Evolutionary conservation across 2,113 vertebrate species (phyloP), one percentile per base, ranked within the genome.

Genomic region (Heliornis fulica): DNA sequence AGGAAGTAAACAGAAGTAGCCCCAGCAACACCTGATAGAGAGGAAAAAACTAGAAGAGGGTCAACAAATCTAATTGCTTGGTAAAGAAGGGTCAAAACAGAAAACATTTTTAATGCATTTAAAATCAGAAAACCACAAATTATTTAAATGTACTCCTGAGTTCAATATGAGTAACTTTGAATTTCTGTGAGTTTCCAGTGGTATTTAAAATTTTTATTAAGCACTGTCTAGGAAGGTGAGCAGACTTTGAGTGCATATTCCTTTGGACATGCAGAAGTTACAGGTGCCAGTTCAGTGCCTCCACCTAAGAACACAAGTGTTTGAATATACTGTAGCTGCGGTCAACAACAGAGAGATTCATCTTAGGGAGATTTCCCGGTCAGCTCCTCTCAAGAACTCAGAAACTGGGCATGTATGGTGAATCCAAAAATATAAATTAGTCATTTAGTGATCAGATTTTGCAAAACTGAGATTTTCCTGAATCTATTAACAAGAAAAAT

Each of bases 1-100:
- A 84, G 60, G 60, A 95, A 95, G 60, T 91, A 78, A 94, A 78
- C 32, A n/a, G 23, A 79, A 71, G 53, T 59, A 64, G 68, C 43
- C 25, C 6, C 2, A 14, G 66, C 32, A 93, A 50, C 43, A 60
- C 1, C 31, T 61, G 13, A 26, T 18, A 22, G 41, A 41, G 36
- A 72, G 20, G 16, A 74, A 70, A 83, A 21, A 56, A n/a, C 26
- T 26, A 71, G 34, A 75, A 72, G 32, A 93, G 21, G 71, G 25
- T 22, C 83, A 83, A 89, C 50, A 89, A 38, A 11, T 56, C 22
- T 66, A 50, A 91, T 29, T 46, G 15, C 16, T 74, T 74, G 8
- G 74, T 86, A 17, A 63, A 87, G 34, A 78, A 32, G 15, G 10
- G 32, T 13, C 7, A 75, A 87, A 75, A 2, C 3, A 45, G 29